Base-by-base conservation (phyloP, 2,113 vertebrate species). In the Oryzias melastigma region DNA sequence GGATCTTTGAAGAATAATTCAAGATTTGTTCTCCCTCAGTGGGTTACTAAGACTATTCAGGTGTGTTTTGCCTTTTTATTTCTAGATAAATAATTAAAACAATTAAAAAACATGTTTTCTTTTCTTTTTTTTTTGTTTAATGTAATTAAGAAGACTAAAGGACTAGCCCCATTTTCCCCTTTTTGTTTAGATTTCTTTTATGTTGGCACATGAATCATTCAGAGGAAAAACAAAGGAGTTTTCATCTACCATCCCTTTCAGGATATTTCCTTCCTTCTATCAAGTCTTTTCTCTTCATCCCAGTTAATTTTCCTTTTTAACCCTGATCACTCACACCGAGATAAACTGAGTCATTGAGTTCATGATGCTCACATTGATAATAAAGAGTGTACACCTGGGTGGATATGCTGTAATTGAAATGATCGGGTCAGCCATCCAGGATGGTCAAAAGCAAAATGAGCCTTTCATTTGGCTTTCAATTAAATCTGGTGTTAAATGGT, bases 381-480 rank as follows among this genome's bases (percentile, higher is more conserved):
- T 71, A 48, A 54, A 42, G 13, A 59, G 46, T 57, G n/a, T 58
- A 56, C 10, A 58, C 42, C 54, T 35, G 59, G 15, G 17, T 15
- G 18, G 78, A 71, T 71, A 52, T 60, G 67, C 79, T 65, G 66
- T 84, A 83, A 91, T 80, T 90, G 84, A 88, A 87, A 86, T 14
- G 27, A 72, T 24, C 52, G 57, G 72, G 76, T 79, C 76, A 80
- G 60, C 42, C 62, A 52, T 63, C 54, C 72, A 67, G 56, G 16
- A 27, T 41, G 77, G 75, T 83, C 68, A 77, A 81, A 89, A 68
- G 62, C 24, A 57, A 69, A 73, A 81, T 58, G 57, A 77, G 62
- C 55, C 56, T 87, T 85, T 89, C 82, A 89, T 85, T 80, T 69
- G 68, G 53, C 71, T 89, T 87, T 82, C 80, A 88, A 89, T 87